Percentiles rank a stretch among this genome's conserved stretches.
These are phyloP conservation scores for Gastrophysa polygoni DNA, from an alignment of 2,888 invertebrate genomes.

Conservation along the genomic window DNA sequence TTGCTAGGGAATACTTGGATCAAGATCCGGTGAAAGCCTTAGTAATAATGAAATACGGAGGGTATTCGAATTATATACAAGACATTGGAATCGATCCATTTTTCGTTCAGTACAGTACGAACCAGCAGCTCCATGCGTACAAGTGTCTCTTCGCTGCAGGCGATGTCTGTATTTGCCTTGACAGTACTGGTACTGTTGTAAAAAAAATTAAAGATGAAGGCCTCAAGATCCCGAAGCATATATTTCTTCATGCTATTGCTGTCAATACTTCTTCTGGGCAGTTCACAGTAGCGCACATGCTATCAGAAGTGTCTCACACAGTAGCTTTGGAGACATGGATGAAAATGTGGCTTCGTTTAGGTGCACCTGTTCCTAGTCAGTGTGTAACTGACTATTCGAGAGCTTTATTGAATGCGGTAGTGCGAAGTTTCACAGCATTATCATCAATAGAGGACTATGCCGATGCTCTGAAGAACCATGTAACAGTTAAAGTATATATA, in stretches of 20 bases:
- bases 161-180: not conserved
- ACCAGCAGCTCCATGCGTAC: not conserved
- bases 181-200: not conserved
- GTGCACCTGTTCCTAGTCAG: not conserved
- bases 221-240: not conserved
- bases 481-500: not conserved
- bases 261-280: not conserved
- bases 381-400: not conserved
- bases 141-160: not conserved
- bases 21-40: not conserved
- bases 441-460: not conserved
- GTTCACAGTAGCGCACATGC: not conserved
- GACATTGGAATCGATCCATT: conserved; percentile 6
- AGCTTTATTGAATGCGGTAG: not conserved
- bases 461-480: not conserved
- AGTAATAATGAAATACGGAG: not conserved
- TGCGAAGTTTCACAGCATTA: not conserved
- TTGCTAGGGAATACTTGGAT: not conserved
- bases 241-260: not conserved
- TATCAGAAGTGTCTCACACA: not conserved
- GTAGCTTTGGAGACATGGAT: not conserved
- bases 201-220: not conserved
- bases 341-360: not conserved
- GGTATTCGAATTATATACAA: not conserved
- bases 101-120: not conserved